Conservation (phyloP, 1,140 invertebrate genomes). For the Maniola jurtina region DNA sequence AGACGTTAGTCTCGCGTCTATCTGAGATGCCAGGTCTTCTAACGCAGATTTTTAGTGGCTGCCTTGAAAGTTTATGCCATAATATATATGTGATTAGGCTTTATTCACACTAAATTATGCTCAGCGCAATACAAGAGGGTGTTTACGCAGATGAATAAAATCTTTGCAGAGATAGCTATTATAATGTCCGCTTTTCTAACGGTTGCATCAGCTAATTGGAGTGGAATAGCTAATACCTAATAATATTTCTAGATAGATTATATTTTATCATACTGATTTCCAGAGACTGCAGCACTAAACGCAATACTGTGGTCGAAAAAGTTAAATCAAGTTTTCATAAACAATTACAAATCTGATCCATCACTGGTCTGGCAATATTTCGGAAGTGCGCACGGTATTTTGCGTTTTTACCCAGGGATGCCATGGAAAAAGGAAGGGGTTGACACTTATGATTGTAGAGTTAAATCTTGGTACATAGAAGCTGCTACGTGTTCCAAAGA, state of each 20-base stretch:
- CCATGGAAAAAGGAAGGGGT: constrained; percentile 75
- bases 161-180: too few species aligned
- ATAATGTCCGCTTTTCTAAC: too few species aligned
- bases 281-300: constrained; percentile 82
- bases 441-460: constrained; percentile 89
- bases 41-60: too few species aligned
- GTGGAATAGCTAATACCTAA: too few species aligned
- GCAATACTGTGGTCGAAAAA: constrained; percentile 92
- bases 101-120: too few species aligned
- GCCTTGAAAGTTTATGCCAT: too few species aligned
- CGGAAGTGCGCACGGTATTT: constrained; percentile 93
- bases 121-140: too few species aligned
- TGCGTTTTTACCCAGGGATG: constrained; percentile 92
- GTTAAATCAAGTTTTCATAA: constrained; percentile 90
- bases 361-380: constrained; percentile 98
- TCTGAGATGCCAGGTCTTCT: too few species aligned
- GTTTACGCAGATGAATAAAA: too few species aligned
- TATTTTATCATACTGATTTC: constrained; percentile 38
- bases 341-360: constrained; percentile 92
- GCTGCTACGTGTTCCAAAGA: constrained; percentile 98
- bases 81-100: too few species aligned
- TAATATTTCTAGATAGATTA: neutral
- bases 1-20: too few species aligned
- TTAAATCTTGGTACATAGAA: constrained; percentile 96
- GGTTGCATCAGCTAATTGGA: neutral